Base-by-base conservation (phyloP, 2,797 vertebrate species). In the Danionella dracula region DNA sequence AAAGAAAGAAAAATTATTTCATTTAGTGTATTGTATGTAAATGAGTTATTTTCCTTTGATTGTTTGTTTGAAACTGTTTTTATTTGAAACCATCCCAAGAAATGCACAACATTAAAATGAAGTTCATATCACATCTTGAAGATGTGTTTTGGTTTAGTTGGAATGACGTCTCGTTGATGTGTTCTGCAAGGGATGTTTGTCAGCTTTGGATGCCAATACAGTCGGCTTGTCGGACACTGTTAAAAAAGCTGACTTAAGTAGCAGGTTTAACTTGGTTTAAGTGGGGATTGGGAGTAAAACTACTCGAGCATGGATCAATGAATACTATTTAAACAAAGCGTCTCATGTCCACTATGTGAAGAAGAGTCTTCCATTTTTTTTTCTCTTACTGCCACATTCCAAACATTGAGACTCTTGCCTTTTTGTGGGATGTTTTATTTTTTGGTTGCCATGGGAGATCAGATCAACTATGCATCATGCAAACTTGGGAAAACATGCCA, bases 381-480 rank as follows among this genome's bases (percentile, higher is more conserved):
- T 19, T 37, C 50, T 62, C 27, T 29, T 72, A 66, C 46, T 58
- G 57, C 58, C 71, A 73, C 70, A 76, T 70, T 76, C 67, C 70
- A 59, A 34, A 16, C 42, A 19, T 8, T 53, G 10, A 57, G 41
- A 20, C 29, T 38, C 54, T 72, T 45, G 20, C 55, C 44, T 56
- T 72, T 35, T 15, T 57, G 20, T 50, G 62, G 35, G 40, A 67
- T 53, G 49, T 31, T 67, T 37, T 53, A 23, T 53, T 57, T 31
- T 45, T 46, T 6, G 16, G 37, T 61, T 67, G 58, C 64, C 70
- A 66, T 65, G 50, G 65, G 50, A 73, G 75, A 73, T 71, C 71
- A 73, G 66, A 65, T 76, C 66, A 73, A 66, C 66, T 77, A 44
- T 70, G 62, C 77, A 65, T 51, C 55, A 72, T 42, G 64, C 66